A percentile compares a stretch with the other conserved stretches of the same genome.
These are phyloP conservation scores for Noctua fimbriata DNA, from an alignment of 2,888 invertebrate genomes.

Conservation along the genomic window DNA sequence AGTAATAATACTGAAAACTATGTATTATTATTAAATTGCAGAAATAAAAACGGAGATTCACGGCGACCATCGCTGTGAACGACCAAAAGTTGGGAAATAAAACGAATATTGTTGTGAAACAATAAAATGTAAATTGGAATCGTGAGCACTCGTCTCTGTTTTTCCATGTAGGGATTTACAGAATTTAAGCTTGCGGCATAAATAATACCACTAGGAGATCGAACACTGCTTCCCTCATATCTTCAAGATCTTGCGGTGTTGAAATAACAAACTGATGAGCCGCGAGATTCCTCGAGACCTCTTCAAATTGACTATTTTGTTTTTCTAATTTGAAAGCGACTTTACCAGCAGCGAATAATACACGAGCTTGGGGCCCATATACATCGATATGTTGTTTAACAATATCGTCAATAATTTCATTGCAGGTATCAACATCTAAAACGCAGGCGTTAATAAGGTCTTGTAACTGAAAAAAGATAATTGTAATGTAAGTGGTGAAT, in stretches of 20 bases:
- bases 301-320: not conserved
- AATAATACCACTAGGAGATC: not conserved
- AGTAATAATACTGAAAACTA: not conserved
- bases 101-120: not conserved
- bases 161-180: not conserved
- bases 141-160: not conserved
- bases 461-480: too few species aligned
- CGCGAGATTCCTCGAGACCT: not conserved
- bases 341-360: not conserved
- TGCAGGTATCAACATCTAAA: too few species aligned
- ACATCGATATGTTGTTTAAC: too few species aligned
- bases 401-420: too few species aligned
- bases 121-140: not conserved
- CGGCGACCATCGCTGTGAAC: not conserved
- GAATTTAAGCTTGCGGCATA: fast-evolving
- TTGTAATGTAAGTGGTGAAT: too few species aligned
- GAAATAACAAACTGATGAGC: not conserved
- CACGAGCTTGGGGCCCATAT: fast-evolving
- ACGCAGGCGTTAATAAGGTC: too few species aligned
- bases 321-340: not conserved
- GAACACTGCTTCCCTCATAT: fast-evolving
- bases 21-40: not conserved
- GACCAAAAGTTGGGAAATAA: not conserved
- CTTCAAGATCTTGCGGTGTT: not conserved
- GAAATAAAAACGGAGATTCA: not conserved